Percentiles rank a stretch among this genome's conserved stretches.
These are phyloP conservation scores for Thereva unica DNA, from an alignment of 2,888 invertebrate species.

Conservation along the genomic window DNA sequence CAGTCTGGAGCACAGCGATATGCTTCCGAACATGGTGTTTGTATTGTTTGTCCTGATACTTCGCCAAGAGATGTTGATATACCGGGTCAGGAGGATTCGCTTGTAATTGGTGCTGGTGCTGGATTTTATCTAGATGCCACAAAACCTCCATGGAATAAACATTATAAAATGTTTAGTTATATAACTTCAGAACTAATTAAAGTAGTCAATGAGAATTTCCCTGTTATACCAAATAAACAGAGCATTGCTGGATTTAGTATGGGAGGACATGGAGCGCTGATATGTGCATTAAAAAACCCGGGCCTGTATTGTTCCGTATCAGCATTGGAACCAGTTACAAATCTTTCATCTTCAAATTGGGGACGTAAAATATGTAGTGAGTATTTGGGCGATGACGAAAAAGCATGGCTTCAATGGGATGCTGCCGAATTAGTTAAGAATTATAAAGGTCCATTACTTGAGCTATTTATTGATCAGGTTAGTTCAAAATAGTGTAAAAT, in stretches of 20 bases:
- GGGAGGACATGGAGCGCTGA: conserved; percentile 97
- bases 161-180: conserved; percentile 79
- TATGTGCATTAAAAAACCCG: conserved; percentile 88
- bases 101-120: conserved; percentile 94
- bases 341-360: conserved; percentile 84
- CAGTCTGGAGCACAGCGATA: conserved; percentile 93
- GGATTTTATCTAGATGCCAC: conserved; percentile 95
- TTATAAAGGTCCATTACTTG: conserved; percentile 82
- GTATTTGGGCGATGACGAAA: conserved; percentile 73
- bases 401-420: conserved; percentile 83
- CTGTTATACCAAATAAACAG: conserved; percentile 63
- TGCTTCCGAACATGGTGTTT: conserved; percentile 82
- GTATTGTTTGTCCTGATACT: conserved; percentile 93
- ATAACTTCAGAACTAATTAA: conserved; percentile 83
- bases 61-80: conserved; percentile 90
- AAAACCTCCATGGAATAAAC: conserved; percentile 85
- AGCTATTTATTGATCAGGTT: too few relatives aligned
- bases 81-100: conserved; percentile 87
- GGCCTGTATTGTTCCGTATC: conserved; percentile 86
- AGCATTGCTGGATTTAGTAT: conserved; percentile 91
- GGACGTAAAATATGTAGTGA: conserved; percentile 83
- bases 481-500: too few relatives aligned
- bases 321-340: conserved; percentile 93
- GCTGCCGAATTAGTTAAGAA: conserved; percentile 78
- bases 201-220: conserved; percentile 76